Conservation (phyloP, 2,113 vertebrate genomes). For the Steatornis caripensis region DNA sequence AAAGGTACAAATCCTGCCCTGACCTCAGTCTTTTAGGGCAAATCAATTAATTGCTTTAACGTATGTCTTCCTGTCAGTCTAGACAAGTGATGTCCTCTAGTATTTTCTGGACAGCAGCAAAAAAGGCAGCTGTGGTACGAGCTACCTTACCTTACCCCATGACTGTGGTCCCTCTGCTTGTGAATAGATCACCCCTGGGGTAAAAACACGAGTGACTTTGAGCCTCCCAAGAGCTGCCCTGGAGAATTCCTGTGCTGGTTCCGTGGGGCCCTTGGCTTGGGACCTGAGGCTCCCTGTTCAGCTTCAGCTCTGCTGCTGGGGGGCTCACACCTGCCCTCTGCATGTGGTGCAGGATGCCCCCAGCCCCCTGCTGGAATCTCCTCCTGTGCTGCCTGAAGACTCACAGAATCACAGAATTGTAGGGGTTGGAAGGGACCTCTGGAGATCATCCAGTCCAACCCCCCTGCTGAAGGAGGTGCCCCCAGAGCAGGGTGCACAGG, state of each 20-base stretch:
- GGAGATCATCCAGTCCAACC: too few relatives aligned
- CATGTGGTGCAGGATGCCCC: not conserved
- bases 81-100: not conserved
- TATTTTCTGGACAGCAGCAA: not conserved
- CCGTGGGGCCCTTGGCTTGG: not conserved
- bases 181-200: not conserved
- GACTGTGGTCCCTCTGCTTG: not conserved
- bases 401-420: too few relatives aligned
- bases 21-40: not conserved
- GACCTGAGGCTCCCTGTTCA: not conserved
- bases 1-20: not conserved
- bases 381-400: not conserved
- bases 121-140: not conserved
- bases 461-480: too few relatives aligned
- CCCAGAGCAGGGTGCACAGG: too few relatives aligned
- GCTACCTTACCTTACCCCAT: not conserved
- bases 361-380: accelerated
- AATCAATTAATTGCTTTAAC: not conserved
- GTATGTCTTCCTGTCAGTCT: not conserved
- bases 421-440: too few relatives aligned
- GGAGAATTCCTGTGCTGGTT: not conserved
- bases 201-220: not conserved
- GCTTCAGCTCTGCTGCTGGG: not conserved
- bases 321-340: not conserved
- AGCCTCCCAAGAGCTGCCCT: not conserved